Evolutionary conservation across 2,113 vertebrate species (phyloP).

Genomic region (Scomber japonicus): DNA sequence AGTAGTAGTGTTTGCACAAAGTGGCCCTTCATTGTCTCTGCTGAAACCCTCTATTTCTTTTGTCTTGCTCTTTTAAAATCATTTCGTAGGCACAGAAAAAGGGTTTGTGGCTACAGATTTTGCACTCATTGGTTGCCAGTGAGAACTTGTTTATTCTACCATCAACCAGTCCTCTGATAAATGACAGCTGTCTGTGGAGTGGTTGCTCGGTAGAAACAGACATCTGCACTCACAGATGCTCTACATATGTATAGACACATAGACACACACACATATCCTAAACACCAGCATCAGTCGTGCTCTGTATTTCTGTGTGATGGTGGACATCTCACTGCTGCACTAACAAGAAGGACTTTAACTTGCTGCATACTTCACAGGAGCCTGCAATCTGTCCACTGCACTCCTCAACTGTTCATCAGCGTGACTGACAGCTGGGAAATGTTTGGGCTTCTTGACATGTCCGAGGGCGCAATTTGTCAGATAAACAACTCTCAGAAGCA

Average conservation of each 20-base stretch:
- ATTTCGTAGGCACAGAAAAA: no score
- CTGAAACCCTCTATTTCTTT: no score
- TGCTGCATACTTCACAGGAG: conserved; percentile 67
- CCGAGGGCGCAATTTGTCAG: conserved; percentile 44
- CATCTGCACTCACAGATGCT: not conserved
- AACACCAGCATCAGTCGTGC: not conserved
- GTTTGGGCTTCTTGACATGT: conserved; percentile 48
- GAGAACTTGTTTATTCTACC: not conserved
- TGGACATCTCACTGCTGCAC: conserved; percentile 53
- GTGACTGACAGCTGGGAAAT: conserved; percentile 64
- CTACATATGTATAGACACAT: not conserved
- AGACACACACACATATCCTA: not conserved
- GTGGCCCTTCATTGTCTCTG: no score
- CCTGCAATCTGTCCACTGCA: conserved; percentile 45
- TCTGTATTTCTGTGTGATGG: conserved; percentile 43
- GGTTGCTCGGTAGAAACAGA: conserved; percentile 22
- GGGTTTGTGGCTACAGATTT: no score
- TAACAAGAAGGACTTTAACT: conserved; percentile 70
- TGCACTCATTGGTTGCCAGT: no score
- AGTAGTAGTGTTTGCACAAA: no score
- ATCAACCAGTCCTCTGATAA: conserved; percentile 6
- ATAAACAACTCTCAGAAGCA: conserved; percentile 55
- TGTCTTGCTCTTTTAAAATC: no score
- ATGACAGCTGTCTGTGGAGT: conserved; percentile 34
- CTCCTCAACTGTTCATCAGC: conserved; percentile 23